Evolutionary conservation across 2,888 invertebrate genomes (phyloP).

Genomic region (Rhingia rostrata): DNA sequence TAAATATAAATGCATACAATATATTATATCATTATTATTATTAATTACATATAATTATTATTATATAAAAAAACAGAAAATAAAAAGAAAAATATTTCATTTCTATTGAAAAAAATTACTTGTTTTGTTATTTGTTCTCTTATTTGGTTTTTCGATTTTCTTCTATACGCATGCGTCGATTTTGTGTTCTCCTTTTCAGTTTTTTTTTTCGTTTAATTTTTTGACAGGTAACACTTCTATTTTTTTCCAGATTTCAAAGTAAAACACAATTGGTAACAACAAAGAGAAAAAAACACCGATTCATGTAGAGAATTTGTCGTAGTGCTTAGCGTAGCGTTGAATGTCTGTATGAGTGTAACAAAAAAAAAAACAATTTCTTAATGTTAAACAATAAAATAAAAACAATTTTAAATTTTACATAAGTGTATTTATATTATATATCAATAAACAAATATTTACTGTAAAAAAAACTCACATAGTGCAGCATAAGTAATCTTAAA

Average conservation of each 20-base stretch:
- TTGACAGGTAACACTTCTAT: constrained; percentile 22
- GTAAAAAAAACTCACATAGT: constrained; percentile 77
- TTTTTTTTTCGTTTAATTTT: constrained; percentile 12
- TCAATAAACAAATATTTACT: constrained; percentile 78
- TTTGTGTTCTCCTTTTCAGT: constrained; percentile 2
- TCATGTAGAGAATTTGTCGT: constrained; percentile 57
- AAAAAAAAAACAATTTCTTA: constrained; percentile 67
- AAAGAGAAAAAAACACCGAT: constrained; percentile 62
- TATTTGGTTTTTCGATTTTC: constrained; percentile 29
- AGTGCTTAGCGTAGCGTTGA: constrained; percentile 63
- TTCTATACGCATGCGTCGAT: constrained; percentile 39
- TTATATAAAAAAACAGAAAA: constrained; percentile 60
- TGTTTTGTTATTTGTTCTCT: constrained; percentile 35
- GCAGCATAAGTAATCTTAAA: constrained; percentile 51
- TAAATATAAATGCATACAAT: constrained; percentile 69
- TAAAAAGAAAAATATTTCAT: constrained; percentile 73
- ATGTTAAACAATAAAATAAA: constrained; percentile 52
- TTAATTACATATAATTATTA: constrained; percentile 69
- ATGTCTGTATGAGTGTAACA: constrained; percentile 71
- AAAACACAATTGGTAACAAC: constrained; percentile 31
- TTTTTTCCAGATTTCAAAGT: constrained; percentile 31
- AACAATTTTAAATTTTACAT: constrained; percentile 48
- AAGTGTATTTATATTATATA: constrained; percentile 75
- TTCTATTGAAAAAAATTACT: constrained; percentile 70
- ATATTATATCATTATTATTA: constrained; percentile 75